Evolutionary conservation across 2,888 invertebrate genomes (phyloP), one percentile per base, ranked within the genome.

Genomic region (Cephus pygmeus): DNA sequence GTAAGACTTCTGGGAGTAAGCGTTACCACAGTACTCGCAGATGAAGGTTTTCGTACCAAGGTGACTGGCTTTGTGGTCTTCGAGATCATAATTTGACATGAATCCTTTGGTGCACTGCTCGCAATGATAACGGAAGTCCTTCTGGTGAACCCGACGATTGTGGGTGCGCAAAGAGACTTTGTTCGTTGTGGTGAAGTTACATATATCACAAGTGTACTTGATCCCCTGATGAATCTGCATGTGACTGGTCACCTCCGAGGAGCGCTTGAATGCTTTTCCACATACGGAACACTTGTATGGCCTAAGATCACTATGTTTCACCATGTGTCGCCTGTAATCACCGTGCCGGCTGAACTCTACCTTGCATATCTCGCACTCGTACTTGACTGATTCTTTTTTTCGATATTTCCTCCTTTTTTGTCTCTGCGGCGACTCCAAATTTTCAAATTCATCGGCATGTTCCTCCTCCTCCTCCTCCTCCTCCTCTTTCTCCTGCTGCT

Each of bases 211-310:
- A 0, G 76, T 34, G 33, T 79, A 77, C 78, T 79, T 84, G 30
- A 80, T 81, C 11, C 82, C 85, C 6, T 76, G 74, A 76, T 86
- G 86, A 11, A 83, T 84, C 34, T 82, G 81, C 69, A 83, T 81
- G 76, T 85, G 85, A 69, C 81, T 83, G 73, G 79, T 81, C 0
- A 86, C 79, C 69, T 83, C 84, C 73, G 81, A 82, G 0, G 82
- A 77, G 12, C 84, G 69, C 69, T 83, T 83, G 79, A 83, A 83
- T 1, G 76, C 78, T 69, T 79, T 83, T 3, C 76, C 82, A 74
- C 83, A 83, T 1, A 78, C 76, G n/a, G 78, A 74, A 34, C 83
- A 83, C 69, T 81, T 81, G 77, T 81, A 80, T 0, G 80, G 78
- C 31, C 77, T 80, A 12, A 81, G 56, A 31, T 76, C 77, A 34